A percentile compares a stretch with the other conserved stretches of the same genome.
These are phyloP conservation scores for Nyctibius grandis DNA, from an alignment of 2,797 vertebrate genomes.

Conservation along the genomic window DNA sequence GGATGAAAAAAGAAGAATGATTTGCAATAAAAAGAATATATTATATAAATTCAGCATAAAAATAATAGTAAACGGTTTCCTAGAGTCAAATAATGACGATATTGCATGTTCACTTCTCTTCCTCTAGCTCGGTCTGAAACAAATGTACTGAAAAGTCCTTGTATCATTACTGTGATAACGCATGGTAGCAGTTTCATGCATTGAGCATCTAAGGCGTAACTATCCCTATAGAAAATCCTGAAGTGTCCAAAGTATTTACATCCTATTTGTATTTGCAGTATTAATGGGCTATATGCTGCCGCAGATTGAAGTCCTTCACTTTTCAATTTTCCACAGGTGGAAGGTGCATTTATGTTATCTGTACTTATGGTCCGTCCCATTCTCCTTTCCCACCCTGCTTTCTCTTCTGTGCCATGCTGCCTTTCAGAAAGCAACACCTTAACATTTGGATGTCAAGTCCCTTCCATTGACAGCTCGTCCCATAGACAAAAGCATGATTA, in stretches of 20 bases:
- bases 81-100: neutral
- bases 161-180: neutral
- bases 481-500: neutral
- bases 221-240: neutral
- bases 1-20: rapidly evolving
- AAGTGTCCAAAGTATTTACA: neutral
- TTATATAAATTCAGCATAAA: neutral
- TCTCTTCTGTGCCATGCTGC: neutral
- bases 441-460: neutral
- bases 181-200: neutral
- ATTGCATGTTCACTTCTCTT: neutral
- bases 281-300: neutral
- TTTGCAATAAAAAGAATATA: neutral
- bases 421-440: neutral
- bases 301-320: neutral
- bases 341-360: neutral
- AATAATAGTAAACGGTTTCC: neutral
- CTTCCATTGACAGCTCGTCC: neutral
- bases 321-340: neutral
- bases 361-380: neutral
- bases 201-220: neutral
- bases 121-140: neutral
- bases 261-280: neutral
- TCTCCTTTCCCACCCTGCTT: neutral
- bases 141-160: neutral